Base-by-base conservation (phyloP, 2,797 vertebrate species). In the Carcharodon carcharias region DNA sequence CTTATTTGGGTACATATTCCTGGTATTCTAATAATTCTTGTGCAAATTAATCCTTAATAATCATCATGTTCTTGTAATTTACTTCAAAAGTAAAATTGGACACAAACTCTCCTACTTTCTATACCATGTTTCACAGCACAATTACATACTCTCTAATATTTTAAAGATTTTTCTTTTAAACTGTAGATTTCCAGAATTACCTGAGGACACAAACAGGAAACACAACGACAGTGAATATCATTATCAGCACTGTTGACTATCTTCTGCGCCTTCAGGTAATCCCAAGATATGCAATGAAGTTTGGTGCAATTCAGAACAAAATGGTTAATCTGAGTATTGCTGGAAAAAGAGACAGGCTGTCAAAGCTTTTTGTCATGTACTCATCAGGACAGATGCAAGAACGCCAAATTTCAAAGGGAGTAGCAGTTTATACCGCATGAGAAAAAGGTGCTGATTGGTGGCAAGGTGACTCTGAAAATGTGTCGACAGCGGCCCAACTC, bases 201-300 rank as follows among this genome's bases (percentile, higher is more conserved):
- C 97, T 99, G 82, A 98, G 99, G 96, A 99, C 99, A 67, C 99
- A 99, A 97, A 99, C 99, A 97, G 99, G 99, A 45, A 99, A 99
- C 97, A 99, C 99, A 58, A 99, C 99, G 77, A 99, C 99, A 14
- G 99, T 99, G 96, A 99, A 99, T 96, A 98, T 99, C 97, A 99
- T 99, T 96, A 99, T 99, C 97, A 99, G 99, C 97, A 99, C 99
- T 0, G 99, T 99, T 96, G 99, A 99, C 97, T 99, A 99, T 96
- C 98, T 99, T 54, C 98, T 99, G 58, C 98, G 99, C 96, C 98
- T 99, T 95, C 99, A 99, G 99, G 99, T 99, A 97, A 97, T 69
- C 50, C 50, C 45, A 77, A 77, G 58, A 18, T 77, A 73, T 95
- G 14, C 71, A 21, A 18, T 95, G 28, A 69, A 18, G 9, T 35